phyloP scores from a whole-genome alignment of 2,888 invertebrate species.

The Lasioglossum pauxillum region DNA sequence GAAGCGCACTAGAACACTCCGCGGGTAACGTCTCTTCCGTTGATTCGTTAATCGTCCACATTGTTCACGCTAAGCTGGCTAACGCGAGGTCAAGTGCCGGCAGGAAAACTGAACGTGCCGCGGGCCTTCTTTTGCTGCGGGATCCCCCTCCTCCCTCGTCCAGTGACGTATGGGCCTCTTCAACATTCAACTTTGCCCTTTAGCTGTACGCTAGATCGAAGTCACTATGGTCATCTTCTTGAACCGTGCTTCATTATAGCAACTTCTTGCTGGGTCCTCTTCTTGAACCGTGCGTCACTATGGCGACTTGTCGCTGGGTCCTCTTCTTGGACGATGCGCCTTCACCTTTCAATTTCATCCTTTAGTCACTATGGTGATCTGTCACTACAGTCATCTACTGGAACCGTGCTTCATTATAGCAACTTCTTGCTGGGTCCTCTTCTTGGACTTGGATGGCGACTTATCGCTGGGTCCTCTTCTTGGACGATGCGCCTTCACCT shows the following conservation, averaged over 20 bases:
- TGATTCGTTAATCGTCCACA: conserved; percentile 67
- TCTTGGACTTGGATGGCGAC: background rate
- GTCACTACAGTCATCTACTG: too few relatives aligned
- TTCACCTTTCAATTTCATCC: background rate
- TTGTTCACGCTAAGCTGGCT: conserved; percentile 59
- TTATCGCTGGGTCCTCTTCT: too few relatives aligned
- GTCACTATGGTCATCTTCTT: background rate
- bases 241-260: too few relatives aligned
- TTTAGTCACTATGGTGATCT: too few relatives aligned
- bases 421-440: background rate
- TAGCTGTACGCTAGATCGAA: background rate
- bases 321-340: background rate
- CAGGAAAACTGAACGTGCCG: conserved; percentile 31
- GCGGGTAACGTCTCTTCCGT: conserved; percentile 62
- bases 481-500: background rate
- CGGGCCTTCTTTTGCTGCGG: conserved; percentile 18
- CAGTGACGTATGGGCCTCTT: background rate
- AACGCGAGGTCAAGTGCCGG: conserved; percentile 53
- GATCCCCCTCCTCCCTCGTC: background rate
- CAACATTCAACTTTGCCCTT: background rate
- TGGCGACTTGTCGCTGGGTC: too few relatives aligned
- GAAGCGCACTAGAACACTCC: conserved; percentile 70
- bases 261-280: too few relatives aligned
- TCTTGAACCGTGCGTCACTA: too few relatives aligned
- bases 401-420: background rate